Conservation (phyloP, 1,140 invertebrate species). For the Yoshiicerus persimilis region DNA sequence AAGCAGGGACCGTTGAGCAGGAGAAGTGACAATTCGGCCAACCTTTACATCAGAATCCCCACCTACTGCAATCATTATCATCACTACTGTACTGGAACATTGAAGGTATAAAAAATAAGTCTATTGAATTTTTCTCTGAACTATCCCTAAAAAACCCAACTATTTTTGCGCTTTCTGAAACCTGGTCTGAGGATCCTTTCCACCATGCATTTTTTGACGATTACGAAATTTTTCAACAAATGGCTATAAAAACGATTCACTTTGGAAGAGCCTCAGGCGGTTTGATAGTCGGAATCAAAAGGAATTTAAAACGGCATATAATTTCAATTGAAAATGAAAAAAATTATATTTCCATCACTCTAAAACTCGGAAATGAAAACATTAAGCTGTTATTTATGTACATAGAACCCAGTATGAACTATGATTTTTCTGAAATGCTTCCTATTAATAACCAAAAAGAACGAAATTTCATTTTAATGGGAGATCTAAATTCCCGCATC, state of each 20-base stretch:
- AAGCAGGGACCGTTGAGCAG: neutral
- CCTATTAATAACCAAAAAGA: neutral
- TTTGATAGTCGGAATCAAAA: neutral
- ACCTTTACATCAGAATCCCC: neutral
- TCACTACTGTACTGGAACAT: neutral
- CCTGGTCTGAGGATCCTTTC: neutral
- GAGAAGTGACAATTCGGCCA: neutral
- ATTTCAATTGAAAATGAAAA: neutral
- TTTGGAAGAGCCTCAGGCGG: neutral
- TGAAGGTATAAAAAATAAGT: neutral
- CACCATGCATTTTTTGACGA: neutral
- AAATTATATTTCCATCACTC: neutral
- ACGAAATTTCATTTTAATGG: neutral
- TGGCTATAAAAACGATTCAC: neutral
- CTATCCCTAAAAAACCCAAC: neutral
- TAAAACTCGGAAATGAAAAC: neutral
- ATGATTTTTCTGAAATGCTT: neutral
- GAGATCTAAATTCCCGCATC: neutral
- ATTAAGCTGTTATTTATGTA: neutral
- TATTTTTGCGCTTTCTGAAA: neutral
- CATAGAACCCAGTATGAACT: neutral
- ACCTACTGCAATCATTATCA: neutral
- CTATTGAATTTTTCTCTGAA: neutral
- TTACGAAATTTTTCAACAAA: neutral
- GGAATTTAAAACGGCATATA: neutral